Evolutionary conservation across 2,888 invertebrate species (phyloP).

Genomic region (Eulithis testata): DNA sequence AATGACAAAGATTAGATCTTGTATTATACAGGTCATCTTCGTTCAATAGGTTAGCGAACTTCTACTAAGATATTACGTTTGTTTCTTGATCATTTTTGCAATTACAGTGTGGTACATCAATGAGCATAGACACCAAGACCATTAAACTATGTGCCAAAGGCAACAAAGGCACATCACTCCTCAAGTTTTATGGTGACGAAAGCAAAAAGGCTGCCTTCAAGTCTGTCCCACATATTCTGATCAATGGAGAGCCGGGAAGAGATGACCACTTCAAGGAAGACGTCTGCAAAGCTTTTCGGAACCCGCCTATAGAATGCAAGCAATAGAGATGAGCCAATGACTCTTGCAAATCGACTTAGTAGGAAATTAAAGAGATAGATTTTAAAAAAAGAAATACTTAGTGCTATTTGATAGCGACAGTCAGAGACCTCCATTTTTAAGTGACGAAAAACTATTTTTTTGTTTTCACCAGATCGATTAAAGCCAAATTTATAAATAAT

Average conservation of each 20-base stretch:
- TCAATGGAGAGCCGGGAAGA: conserved; percentile 51
- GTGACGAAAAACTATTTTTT: too few relatives aligned
- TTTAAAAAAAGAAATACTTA: too few relatives aligned
- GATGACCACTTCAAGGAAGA: conserved; percentile 48
- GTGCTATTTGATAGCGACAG: too few relatives aligned
- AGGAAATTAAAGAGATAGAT: too few relatives aligned
- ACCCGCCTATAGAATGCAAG: conserved; percentile 53
- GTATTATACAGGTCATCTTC: too few relatives aligned
- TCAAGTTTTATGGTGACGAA: conserved; percentile 53
- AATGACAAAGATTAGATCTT: too few relatives aligned
- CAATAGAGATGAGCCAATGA: neutral
- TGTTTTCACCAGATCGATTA: too few relatives aligned
- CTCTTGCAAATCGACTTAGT: too few relatives aligned
- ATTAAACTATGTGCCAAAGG: conserved; percentile 63
- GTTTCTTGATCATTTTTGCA: neutral
- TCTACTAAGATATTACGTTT: neutral
- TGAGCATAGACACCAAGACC: conserved; percentile 45
- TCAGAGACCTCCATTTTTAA: too few relatives aligned
- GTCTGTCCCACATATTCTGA: conserved; percentile 54
- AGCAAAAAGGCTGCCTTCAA: conserved; percentile 47
- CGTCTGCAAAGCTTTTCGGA: conserved; percentile 54
- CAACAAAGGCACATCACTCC: conserved; percentile 47
- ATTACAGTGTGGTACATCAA: conserved; percentile 58
- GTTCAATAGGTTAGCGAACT: too few relatives aligned
- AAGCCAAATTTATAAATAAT: too few relatives aligned